Base-by-base conservation (phyloP, 2,888 invertebrate species). In the Heliconius charithonia region DNA sequence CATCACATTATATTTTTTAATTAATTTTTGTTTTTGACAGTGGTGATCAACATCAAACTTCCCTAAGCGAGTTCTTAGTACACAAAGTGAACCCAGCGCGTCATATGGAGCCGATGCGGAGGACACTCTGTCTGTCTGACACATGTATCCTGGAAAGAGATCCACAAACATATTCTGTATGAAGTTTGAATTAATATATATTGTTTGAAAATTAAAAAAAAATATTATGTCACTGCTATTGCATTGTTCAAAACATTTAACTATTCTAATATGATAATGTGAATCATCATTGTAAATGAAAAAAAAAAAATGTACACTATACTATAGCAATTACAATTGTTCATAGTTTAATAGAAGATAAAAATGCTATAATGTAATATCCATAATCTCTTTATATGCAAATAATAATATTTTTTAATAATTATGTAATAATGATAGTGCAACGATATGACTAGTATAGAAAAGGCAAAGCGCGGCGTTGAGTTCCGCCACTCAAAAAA, bases 71-170 rank as follows among this genome's bases (percentile, higher is more conserved):
- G 94, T 99, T 99, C 91, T 97, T 97, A 81, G 99, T 99, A 6
- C 98, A 99, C 89, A 99, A 99, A 94, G 96, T 97, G 84, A 96
- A 96, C 85, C 97, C 97, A 27, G 95, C 96, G 0, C 96, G 98
- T 41, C 97, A 98, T 89, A 96, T 96, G 86, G 98, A 98, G 86
- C 97, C 98, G 0, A 97, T 98, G 85, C 96, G 98, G 82, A 96
- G 99, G 78, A 97, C 98, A 0, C 95, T 99, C 51, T 99, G 99
- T 88, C 96, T 99, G 29, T 98, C 99, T 0, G 99, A 99, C 91
- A 97, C 98, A 0, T 99, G 99, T 89, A 95, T 99, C 75, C 94
- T 99, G 74, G 99, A 99, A 93, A 96, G 99, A 83, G 99, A 99
- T 94, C 98, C 99, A 3, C 98, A 98, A 89, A 99, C 99, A 1